Evolutionary conservation across 2,888 invertebrate genomes (phyloP).

Genomic region (Pterobdella sp.): DNA sequence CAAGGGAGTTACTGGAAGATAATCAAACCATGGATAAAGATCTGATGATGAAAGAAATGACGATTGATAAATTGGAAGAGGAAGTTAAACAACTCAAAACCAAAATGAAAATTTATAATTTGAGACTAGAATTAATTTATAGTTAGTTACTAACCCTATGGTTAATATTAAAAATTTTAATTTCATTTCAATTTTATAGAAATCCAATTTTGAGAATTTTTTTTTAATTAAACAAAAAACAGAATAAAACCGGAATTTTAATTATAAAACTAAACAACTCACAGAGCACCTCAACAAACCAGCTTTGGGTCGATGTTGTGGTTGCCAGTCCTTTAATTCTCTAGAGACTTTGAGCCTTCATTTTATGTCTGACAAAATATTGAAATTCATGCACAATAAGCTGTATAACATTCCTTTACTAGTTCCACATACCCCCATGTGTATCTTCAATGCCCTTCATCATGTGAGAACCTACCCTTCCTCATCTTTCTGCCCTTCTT

Average conservation of each 20-base stretch:
- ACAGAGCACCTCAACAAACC: not conserved
- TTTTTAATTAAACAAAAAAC: too few relatives aligned
- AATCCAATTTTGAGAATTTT: too few relatives aligned
- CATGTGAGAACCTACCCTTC: not conserved
- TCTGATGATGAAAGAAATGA: not conserved
- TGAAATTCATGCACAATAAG: not conserved
- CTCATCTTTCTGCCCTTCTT: not conserved
- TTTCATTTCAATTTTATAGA: too few relatives aligned
- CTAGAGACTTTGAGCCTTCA: not conserved
- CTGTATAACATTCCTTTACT: not conserved
- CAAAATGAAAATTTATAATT: not conserved
- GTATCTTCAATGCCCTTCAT: not conserved
- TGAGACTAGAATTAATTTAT: not conserved
- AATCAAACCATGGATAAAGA: not conserved
- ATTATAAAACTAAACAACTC: too few relatives aligned
- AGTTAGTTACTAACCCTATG: too few relatives aligned
- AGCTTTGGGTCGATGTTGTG: not conserved
- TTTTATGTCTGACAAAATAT: not conserved
- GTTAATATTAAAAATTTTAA: too few relatives aligned
- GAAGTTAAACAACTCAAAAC: not conserved
- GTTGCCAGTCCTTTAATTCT: not conserved
- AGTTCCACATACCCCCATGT: not conserved
- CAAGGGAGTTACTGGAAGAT: conserved; percentile 3
- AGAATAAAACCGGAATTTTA: too few relatives aligned
- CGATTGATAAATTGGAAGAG: not conserved